Evolutionary conservation across 2,113 vertebrate genomes (phyloP), one percentile per base, ranked within the genome.

Genomic region (Embiotoca jacksoni): DNA sequence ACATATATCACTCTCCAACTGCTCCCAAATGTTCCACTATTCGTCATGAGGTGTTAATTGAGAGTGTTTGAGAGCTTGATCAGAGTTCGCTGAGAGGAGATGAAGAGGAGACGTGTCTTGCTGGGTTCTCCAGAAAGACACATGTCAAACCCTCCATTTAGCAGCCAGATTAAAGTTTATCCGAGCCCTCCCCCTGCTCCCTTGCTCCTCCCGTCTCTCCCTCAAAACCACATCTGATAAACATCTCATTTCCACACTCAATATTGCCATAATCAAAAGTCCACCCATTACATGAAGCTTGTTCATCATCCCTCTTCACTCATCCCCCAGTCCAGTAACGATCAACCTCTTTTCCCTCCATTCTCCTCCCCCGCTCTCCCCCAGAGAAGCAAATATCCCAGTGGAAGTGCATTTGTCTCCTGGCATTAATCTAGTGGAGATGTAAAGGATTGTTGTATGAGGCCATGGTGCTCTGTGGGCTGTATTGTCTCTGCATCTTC

Each of bases 151-250:
- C 79, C 77, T 91, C 87, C 93, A 90, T 96, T 96, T 94, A 93
- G 92, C 90, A 88, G 75, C 71, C 89, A 95, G 94, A 96, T 95
- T 95, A 96, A 96, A 92, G 68, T 66, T 91, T 92, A 94, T 94
- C 89, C 83, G 90, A 94, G 87, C 82, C 86, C 82, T 81, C 84
- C 91, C 72, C 79, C 74, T 88, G 78, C 87, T 91, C 85, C 90
- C 89, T 72, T 59, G 87, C 87, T 93, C 93, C 88, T 92, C 89
- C 93, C 85, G 37, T 68, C 75, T 77, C 73, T 91, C 91, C 90
- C 94, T 96, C 91, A 96, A 96, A 95, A 94, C 88, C 89, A 79
- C 94, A 93, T 96, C 87, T 93, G 94, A 95, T 92, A 95, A 76
- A 88, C 87, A 92, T 95, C 93, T 96, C 82, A 95, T 96, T 95